Evolutionary conservation across 2,888 invertebrate genomes (phyloP), one percentile per base, ranked within the genome.

Genomic region (Rosalia funebris): DNA sequence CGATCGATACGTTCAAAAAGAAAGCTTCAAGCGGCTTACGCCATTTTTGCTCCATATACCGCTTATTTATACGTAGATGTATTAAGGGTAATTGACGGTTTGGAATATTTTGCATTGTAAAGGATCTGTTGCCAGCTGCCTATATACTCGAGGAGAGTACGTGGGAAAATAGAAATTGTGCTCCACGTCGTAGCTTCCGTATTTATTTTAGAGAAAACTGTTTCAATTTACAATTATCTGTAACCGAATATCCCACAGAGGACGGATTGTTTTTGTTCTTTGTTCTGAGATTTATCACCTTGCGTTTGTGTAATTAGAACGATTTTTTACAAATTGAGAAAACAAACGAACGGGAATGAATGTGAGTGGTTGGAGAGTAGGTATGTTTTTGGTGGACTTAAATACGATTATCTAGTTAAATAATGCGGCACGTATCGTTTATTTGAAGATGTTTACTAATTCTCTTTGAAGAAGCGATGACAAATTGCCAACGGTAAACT

Each of bases 181-280:
- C 16, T 16, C 25, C 0, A 7, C 25, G n/a, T 20, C 14, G 37
- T 1, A 5, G 50, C 25, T 41, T 50, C 50, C 50, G 50, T 50
- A 50, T 50, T 50, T 50, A 39, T 50, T 41, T 50, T 50, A 50
- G 50, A 50, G 31, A 16, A 20, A 50, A 50, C 25, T 41, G 39
- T 14, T 50, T 31, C 39, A 50, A 25, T 39, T 20, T 39, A 50
- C 39, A 50, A 50, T 41, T 48, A 48, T 48, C 48, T 48, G 48
- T 48, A 48, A 50, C 39, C 39, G 36, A 50, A 50, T 50, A 39
- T 41, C 31, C 25, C 50, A 41, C 50, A 50, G 14, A 50, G 39
- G 25, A 20, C 15, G 12, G 50, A 15, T 50, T 41, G 15, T 39
- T 15, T 39, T 41, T 17, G 20, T 39, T 50, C 50, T 50, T 39